Percentiles rank a stretch among this genome's conserved stretches.
Conservation (phyloP, 2,113 vertebrate genomes). For the Acrocephalus arundinaceus region DNA sequence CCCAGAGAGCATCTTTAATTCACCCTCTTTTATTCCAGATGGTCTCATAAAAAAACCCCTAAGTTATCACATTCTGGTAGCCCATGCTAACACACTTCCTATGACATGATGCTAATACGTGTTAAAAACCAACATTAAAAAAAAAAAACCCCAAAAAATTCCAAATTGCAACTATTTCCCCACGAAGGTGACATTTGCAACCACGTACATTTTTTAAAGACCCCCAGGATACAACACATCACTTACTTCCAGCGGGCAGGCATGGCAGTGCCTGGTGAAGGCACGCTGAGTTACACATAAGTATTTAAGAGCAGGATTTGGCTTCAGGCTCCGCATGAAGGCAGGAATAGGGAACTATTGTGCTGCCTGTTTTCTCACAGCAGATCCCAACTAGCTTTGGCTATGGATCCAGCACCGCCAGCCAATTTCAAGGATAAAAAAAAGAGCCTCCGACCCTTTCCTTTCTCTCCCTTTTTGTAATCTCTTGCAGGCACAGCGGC, state of each 20-base stretch:
- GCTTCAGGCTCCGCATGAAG: constrained; percentile 38
- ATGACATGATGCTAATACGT: background rate
- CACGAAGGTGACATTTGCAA: background rate
- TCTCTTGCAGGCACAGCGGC: constrained; percentile 53
- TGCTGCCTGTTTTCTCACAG: constrained; percentile 55
- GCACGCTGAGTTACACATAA: constrained; percentile 27
- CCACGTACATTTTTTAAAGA: background rate
- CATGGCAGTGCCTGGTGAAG: constrained; percentile 20
- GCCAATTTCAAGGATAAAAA: constrained; percentile 61
- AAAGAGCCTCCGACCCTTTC: constrained; percentile 56
- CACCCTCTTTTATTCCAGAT: constrained; percentile 60
- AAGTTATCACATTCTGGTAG: constrained; percentile 42
- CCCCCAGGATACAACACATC: background rate
- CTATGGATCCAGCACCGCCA: constrained; percentile 4
- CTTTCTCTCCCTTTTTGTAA: constrained; percentile 69
- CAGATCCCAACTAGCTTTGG: constrained; percentile 64
- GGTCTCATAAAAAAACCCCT: constrained; percentile 17
- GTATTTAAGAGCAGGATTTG: constrained; percentile 54
- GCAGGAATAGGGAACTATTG: constrained; percentile 38
- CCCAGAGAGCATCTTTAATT: constrained; percentile 61
- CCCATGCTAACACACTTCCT: constrained; percentile 11
- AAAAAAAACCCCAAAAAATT: background rate
- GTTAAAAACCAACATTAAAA: background rate
- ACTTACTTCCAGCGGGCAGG: constrained; percentile 24
- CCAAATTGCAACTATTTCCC: background rate